phyloP scores from a whole-genome alignment of 2,888 invertebrate species.

The Argyra leucocephala region DNA sequence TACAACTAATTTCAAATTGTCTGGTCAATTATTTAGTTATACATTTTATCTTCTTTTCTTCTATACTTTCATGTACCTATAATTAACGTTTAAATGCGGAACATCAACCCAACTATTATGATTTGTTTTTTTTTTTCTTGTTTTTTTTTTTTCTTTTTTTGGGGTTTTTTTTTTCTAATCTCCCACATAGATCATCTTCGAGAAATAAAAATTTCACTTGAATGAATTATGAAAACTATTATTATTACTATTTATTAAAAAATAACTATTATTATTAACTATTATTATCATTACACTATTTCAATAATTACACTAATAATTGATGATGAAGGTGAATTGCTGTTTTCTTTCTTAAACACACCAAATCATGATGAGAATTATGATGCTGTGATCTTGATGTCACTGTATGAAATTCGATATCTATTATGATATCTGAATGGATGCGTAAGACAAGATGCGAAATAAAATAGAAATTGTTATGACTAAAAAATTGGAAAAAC shows the following conservation, averaged over 20 bases:
- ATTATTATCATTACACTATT: not conserved
- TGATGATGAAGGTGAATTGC: constrained; percentile 29
- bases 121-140: no score
- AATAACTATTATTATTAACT: not conserved
- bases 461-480: not conserved
- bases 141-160: no score
- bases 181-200: not conserved
- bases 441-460: not conserved
- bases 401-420: not conserved
- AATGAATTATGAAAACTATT: constrained; percentile 1
- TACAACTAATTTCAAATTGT: not conserved
- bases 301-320: constrained; percentile 38
- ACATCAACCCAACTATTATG: not conserved
- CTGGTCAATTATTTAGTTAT: not conserved
- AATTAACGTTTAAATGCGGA: not conserved
- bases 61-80: not conserved
- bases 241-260: not conserved
- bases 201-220: not conserved
- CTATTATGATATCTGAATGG: not conserved
- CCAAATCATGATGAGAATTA: no score
- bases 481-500: not conserved
- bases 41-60: not conserved
- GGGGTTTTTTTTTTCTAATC: no score
- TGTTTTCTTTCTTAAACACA: not conserved
- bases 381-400: not conserved